These are phyloP conservation scores for Apus apus DNA, from an alignment of 2,113 vertebrate species.

Conservation along the genomic window DNA sequence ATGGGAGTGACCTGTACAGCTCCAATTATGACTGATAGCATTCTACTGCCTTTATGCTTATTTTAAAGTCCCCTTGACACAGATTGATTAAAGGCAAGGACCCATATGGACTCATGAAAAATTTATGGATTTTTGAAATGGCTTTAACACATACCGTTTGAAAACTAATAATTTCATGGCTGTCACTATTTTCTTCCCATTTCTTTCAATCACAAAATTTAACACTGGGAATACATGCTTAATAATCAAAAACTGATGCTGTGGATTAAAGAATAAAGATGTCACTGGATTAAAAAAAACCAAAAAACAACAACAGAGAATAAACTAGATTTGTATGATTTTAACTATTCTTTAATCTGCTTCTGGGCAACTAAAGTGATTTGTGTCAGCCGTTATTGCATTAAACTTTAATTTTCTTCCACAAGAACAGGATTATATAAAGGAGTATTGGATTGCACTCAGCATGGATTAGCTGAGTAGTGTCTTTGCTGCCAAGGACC, in stretches of 20 bases:
- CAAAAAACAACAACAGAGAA: conserved; percentile 54
- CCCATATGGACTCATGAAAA: conserved; percentile 65
- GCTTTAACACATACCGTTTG: conserved; percentile 61
- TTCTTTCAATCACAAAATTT: neutral
- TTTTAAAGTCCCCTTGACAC: conserved; percentile 71
- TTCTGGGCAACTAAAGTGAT: conserved; percentile 84
- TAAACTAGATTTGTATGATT: conserved; percentile 81
- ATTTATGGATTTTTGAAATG: conserved; percentile 73
- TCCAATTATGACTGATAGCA: conserved; percentile 59
- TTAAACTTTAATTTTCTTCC: conserved; percentile 88
- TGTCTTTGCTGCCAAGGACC: conserved; percentile 81
- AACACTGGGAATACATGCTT: conserved; percentile 65
- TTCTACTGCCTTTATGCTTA: conserved; percentile 64
- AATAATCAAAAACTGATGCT: conserved; percentile 75
- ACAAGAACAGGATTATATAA: conserved; percentile 81
- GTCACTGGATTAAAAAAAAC: conserved; percentile 71
- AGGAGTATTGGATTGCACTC: conserved; percentile 85
- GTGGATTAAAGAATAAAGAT: conserved; percentile 77
- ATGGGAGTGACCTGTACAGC: neutral
- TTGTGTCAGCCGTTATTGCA: conserved; percentile 85
- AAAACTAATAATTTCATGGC: conserved; percentile 65
- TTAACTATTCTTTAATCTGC: conserved; percentile 85
- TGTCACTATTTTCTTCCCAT: conserved; percentile 33
- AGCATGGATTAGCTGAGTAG: conserved; percentile 79
- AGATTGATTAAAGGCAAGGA: conserved; percentile 70